Evolutionary conservation across 2,888 invertebrate species (phyloP), one percentile per base, ranked within the genome.

Genomic region (Conops quadrifasciatus): DNA sequence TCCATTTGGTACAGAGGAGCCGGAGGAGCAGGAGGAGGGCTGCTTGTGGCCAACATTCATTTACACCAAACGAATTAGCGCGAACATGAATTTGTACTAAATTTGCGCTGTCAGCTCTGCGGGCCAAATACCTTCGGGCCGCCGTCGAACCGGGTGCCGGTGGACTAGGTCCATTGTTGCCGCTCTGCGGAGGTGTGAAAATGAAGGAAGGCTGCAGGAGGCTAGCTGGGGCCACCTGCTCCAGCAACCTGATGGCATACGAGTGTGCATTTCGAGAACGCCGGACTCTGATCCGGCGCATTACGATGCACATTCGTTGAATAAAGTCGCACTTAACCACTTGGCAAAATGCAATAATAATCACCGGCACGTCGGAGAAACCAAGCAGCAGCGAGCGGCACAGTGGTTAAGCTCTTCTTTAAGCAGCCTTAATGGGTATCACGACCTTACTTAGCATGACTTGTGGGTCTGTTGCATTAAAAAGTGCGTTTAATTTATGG

Each of bases 371-470:
- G 4, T 13, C 49, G 15, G 11, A 36, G 26, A 59, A 43, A 58
- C 4, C 58, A 47, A 59, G 13, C 67, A 47, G 7, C 47, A 28
- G 47, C 67, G 19, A 30, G 56, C 24, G 2, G 28, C 36, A 36
- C 36, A 68, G 60, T 62, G 36, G 36, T 68, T 62, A 68, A 68
- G 68, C 68, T 68, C 68, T 68, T 68, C 68, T 68, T 67, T 36
- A 62, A 70, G 63, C 59, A 72, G 72, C 72, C 72, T 74, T 74
- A 74, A 74, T 74, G 74, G 74, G 71, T 67, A 74, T 74, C 74
- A 69, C 72, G 72, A 74, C 74, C 72, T 68, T 68, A 74, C 66
- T 62, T 67, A 67, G 65, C 71, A 59, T 67, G 64, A 69, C 71
- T 67, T 67, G 71, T 67, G 49, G 67, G 45, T 53, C 64, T 51